Evolutionary conservation across 2,888 invertebrate genomes (phyloP), one percentile per base, ranked within the genome.

Genomic region (Frankliniella fusca): DNA sequence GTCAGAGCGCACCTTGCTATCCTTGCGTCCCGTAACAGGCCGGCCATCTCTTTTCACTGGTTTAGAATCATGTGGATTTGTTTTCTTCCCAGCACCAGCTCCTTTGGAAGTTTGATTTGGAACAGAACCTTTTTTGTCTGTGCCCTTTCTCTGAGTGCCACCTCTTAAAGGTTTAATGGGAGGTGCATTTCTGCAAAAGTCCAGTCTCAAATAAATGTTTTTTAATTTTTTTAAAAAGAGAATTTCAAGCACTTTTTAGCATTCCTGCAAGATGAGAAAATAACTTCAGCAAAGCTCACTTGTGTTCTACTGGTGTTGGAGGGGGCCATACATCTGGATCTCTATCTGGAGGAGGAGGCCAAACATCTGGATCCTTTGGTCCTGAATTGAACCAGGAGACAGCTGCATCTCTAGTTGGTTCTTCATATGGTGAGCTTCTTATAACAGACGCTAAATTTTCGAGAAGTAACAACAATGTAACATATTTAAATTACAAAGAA

Each of bases 261-360:
- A 82, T 80, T 81, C 48, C 49, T 65, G 48, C 80, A n/a, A 80
- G 27, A 82, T 1, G 50, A 61, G 76, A 70, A 80, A 15, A 79
- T 54, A 15, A 82, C n/a, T 80, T 83, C 82, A 82, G 79, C 82
- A 28, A 81, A 83, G 82, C 80, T 83, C 82, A 85, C 92, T 92
- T 94, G 90, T 94, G 94, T 87, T 94, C 93, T 5, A 92, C 93
- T 82, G 93, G 93, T 82, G 93, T 93, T 84, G 95, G 94, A n/a
- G 93, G 92, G 10, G 96, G 95, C 97, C 97, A 97, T 3, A 96
- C 94, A 88, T 94, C 94, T 70, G 94, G 94, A 89, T 95, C 95
- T 84, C 93, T 90, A 85, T 90, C 86, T 48, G 88, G 87, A 20
- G 88, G 88, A 70, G 89, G 89, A 54, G 88, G 88, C 90, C 90